A percentile compares a stretch with the other conserved stretches of the same genome.
Conservation (phyloP, 2,797 vertebrate species). For the Chaetophractus vellerosus region DNA sequence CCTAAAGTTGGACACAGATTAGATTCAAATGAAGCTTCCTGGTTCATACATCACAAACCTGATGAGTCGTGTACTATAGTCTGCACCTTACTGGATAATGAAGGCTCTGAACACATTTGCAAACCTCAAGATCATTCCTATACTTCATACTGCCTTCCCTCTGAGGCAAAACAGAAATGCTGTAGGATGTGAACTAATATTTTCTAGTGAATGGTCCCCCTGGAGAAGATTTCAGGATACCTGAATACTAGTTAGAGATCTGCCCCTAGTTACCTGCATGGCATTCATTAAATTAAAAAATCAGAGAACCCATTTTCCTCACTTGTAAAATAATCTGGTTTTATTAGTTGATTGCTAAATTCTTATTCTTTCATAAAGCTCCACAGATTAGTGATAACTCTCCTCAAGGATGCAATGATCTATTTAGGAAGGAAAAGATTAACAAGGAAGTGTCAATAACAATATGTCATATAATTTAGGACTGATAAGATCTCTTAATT, state of each 20-base stretch:
- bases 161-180: neutral
- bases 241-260: neutral
- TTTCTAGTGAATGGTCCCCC: neutral
- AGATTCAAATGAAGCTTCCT: neutral
- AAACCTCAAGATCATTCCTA: neutral
- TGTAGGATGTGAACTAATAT: neutral
- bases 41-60: neutral
- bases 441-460: neutral
- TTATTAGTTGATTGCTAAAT: neutral
- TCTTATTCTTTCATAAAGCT: neutral
- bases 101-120: neutral
- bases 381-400: neutral
- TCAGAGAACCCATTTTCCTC: neutral
- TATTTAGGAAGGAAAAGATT: neutral
- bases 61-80: neutral
- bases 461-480: neutral
- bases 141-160: neutral
- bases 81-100: neutral
- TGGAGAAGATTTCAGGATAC: neutral
- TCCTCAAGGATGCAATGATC: neutral
- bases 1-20: neutral
- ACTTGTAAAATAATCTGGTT: slow-evolving; percentile 17
- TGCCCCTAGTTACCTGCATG: neutral
- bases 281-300: slow-evolving; percentile 5
- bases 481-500: neutral